Conservation (phyloP, 2,113 vertebrate species). For the Collichthys lucidus region DNA sequence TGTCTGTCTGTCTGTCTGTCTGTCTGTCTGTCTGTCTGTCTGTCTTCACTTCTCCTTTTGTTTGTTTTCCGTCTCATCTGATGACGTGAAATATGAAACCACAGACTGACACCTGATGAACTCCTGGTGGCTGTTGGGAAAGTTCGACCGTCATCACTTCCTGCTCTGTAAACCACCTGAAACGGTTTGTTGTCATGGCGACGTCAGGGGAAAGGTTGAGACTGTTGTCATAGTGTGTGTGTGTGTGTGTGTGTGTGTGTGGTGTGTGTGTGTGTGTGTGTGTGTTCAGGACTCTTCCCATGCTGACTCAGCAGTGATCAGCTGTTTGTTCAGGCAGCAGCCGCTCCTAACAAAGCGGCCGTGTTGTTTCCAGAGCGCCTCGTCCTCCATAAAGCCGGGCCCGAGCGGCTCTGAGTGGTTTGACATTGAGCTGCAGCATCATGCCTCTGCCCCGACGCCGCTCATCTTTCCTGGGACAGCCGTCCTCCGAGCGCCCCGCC, state of each 20-base stretch:
- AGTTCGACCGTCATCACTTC: too few species aligned
- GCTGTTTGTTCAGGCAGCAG: slow-evolving; percentile 13
- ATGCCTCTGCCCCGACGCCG: slow-evolving; percentile 91
- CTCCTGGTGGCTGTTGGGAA: too few species aligned
- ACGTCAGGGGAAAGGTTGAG: too few species aligned
- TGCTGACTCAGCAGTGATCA: slow-evolving; percentile 61
- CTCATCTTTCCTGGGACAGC: slow-evolving; percentile 88
- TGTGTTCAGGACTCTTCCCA: slow-evolving; percentile 45
- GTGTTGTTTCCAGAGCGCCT: slow-evolving; percentile 87
- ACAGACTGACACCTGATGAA: too few species aligned
- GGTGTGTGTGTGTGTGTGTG: neutral
- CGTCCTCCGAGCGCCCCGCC: slow-evolving; percentile 76
- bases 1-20: too few species aligned
- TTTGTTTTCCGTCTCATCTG: too few species aligned
- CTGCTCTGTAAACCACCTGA: too few species aligned
- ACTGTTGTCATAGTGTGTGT: too few species aligned
- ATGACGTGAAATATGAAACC: too few species aligned
- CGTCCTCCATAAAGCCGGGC: slow-evolving; percentile 78
- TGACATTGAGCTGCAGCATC: slow-evolving; percentile 50
- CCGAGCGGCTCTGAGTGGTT: slow-evolving; percentile 68
- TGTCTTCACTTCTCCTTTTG: neutral
- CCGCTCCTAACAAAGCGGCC: slow-evolving; percentile 75
- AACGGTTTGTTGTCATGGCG: too few species aligned
- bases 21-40: neutral
- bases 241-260: too few species aligned